phyloP scores from a whole-genome alignment of 1,140 invertebrate species.

The Caerostris darwini region DNA sequence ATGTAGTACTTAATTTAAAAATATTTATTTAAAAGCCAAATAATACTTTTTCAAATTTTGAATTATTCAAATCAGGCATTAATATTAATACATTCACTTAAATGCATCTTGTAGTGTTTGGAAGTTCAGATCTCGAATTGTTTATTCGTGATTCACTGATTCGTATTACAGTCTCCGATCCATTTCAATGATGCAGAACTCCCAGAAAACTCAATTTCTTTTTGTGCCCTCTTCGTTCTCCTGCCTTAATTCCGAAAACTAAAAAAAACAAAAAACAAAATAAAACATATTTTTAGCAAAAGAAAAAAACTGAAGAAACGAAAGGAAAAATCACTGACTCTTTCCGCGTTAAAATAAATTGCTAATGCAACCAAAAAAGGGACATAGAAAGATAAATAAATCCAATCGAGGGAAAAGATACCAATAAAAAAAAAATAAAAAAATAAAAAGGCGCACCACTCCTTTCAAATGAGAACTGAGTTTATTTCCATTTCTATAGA shows the following conservation, averaged over 20 bases:
- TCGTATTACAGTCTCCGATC: neutral
- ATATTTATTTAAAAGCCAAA: too few species aligned
- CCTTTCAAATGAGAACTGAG: neutral
- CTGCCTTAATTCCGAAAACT: neutral
- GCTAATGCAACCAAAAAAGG: conserved; percentile 13
- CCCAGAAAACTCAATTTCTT: neutral
- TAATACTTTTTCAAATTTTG: too few species aligned
- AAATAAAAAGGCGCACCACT: neutral
- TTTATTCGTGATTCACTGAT: too few species aligned
- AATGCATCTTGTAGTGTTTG: too few species aligned
- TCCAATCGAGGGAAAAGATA: neutral
- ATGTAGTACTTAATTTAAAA: too few species aligned
- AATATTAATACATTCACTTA: too few species aligned
- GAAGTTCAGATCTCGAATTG: too few species aligned
- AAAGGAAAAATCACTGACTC: conserved; percentile 14
- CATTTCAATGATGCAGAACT: conserved; percentile 7
- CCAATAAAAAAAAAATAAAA: neutral
- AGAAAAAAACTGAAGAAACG: neutral
- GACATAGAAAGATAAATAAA: neutral
- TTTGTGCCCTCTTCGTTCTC: neutral
- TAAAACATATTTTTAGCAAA: neutral
- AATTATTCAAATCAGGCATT: too few species aligned
- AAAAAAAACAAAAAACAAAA: neutral
- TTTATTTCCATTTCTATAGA: conserved; percentile 26
- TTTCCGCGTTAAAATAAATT: conserved; percentile 10